Evolutionary conservation across 2,113 vertebrate species (phyloP), one percentile per base, ranked within the genome.

Genomic region (Chloebia gouldiae): DNA sequence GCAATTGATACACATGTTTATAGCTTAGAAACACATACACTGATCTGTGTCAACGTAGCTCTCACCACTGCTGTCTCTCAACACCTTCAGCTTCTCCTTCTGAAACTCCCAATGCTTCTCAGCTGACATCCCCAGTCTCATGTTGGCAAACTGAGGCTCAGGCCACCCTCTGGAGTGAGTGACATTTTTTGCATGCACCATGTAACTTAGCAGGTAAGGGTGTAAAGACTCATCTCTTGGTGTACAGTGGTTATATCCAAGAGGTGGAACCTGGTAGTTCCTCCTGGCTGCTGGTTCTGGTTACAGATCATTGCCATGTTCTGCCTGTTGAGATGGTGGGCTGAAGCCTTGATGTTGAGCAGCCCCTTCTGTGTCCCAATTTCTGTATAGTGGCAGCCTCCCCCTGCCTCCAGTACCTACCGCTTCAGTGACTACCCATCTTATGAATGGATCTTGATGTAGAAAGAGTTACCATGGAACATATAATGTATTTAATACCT

Each of bases 261-360:
- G 20, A 49, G 42, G 23, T 51, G 30, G 39, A 35, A 81, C 10
- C 22, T 45, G 22, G 20, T 5, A 54, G 30, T 4, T 90, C 18
- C 23, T 53, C 42, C 24, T 4, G 5, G n/a, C 18, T 88, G 49
- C 53, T 88, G 45, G 23, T 39, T 80, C 49, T 92, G 37, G 22
- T 86, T 83, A 24, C 17, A 18, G 22, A 61, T 24, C 6, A 2
- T 24, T 65, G n/a, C 23, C 0, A 0, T 15, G 15, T 37, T 65
- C 59, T 91, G 76, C 37, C 49, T 50, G 37, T 18, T 83, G 42
- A 20, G 0, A 3, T 28, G 63, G 39, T 33, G 63, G 42, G 15
- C 28, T 45, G 54, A 76, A 50, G n/a, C 23, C 18, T 50, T 23
- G 8, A 5, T 61, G 9, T 22, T 24, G 33, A 31, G 13, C 42